These are phyloP conservation scores for Drosophila albomicans DNA, from an alignment of 1,140 invertebrate species.

Conservation along the genomic window DNA sequence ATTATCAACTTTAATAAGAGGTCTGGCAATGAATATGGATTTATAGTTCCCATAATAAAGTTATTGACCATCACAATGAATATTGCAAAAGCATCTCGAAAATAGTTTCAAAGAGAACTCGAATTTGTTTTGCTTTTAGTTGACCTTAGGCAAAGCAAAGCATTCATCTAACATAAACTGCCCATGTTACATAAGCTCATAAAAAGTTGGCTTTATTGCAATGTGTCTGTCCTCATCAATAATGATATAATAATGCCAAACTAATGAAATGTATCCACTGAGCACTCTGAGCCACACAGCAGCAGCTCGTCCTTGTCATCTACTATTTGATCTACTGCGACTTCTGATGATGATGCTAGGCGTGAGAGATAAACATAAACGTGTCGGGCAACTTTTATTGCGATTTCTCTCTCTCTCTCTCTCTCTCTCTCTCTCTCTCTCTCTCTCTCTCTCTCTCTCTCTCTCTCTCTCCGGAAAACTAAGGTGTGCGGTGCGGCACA, in stretches of 20 bases:
- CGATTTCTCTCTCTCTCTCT: conserved; percentile 34
- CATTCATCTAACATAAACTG: background rate
- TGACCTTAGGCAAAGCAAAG: conserved; percentile 6
- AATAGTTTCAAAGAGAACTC: background rate
- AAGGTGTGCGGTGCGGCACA: conserved; percentile 28
- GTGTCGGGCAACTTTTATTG: conserved; percentile 71
- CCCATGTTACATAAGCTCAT: conserved; percentile 11
- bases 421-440: too few relatives aligned
- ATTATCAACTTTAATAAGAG: background rate
- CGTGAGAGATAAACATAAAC: conserved; percentile 61
- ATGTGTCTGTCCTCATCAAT: conserved; percentile 37
- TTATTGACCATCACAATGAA: background rate
- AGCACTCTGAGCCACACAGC: conserved; percentile 1
- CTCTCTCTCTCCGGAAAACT: background rate
- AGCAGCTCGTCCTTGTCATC: conserved; percentile 30
- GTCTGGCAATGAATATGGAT: background rate
- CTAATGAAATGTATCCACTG: conserved; percentile 54
- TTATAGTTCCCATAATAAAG: background rate
- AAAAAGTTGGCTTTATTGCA: conserved; percentile 23
- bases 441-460: too few relatives aligned
- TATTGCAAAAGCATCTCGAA: background rate
- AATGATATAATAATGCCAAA: conserved; percentile 40
- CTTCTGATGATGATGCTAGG: conserved; percentile 39
- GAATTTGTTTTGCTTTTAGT: conserved; percentile 3
- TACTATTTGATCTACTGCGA: conserved; percentile 72